A percentile compares a stretch with the other conserved stretches of the same genome.
These are phyloP conservation scores for Halisarca cf. caerulea DNA, from an alignment of 37 sponge, comb jelly and placozoan species.

Conservation along the genomic window DNA sequence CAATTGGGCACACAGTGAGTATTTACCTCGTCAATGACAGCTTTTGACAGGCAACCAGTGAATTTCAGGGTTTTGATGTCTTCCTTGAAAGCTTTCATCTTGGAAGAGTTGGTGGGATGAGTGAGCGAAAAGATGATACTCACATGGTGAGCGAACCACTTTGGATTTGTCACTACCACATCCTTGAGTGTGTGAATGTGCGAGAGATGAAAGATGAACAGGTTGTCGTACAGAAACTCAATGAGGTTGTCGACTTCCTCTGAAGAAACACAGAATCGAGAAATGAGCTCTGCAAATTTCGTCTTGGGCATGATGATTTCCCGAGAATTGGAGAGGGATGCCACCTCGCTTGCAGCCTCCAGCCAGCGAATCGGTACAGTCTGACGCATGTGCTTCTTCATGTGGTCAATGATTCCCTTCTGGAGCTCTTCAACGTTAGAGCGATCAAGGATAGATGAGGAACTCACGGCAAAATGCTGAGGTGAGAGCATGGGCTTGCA, in stretches of 20 bases:
- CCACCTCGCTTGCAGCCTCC: slow-evolving; percentile 47
- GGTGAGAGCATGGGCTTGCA: slow-evolving; percentile 39
- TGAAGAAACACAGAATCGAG: slow-evolving; percentile 39
- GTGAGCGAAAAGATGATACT: slow-evolving; percentile 49
- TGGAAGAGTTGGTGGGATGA: background rate
- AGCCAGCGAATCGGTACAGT: slow-evolving; percentile 70
- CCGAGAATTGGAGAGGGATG: slow-evolving; percentile 22
- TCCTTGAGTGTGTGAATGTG: slow-evolving; percentile 45
- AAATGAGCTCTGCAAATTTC: slow-evolving; percentile 37
- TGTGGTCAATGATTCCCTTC: slow-evolving; percentile 33
- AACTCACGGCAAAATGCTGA: slow-evolving; percentile 46
- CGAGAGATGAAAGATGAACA: slow-evolving; percentile 49
- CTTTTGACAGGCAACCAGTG: background rate
- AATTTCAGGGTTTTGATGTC: background rate
- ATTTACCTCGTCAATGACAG: background rate
- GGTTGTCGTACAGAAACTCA: slow-evolving; percentile 56
- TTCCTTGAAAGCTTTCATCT: background rate
- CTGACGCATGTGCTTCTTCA: slow-evolving; percentile 50
- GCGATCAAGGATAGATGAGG: slow-evolving; percentile 65
- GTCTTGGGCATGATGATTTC: slow-evolving; percentile 37
- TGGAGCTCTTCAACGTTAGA: slow-evolving; percentile 58
- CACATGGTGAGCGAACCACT: slow-evolving; percentile 53
- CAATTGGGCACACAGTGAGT: no score
- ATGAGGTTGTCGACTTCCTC: slow-evolving; percentile 50
- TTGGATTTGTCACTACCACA: slow-evolving; percentile 44